Evolutionary conservation across 2,113 vertebrate species (phyloP).

Genomic region (Pelusios castaneus): DNA sequence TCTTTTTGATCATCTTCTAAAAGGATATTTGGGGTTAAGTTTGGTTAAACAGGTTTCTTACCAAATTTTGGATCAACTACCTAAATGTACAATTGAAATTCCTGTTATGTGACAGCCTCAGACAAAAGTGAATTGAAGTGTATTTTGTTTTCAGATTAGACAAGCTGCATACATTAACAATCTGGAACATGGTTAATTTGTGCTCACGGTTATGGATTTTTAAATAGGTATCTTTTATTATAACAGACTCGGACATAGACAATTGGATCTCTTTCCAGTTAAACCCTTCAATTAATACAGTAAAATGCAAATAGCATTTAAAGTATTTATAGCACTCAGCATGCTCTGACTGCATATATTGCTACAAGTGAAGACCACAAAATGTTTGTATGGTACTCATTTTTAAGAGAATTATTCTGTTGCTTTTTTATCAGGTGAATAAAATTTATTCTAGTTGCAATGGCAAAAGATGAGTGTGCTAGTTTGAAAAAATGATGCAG

Average conservation of each 20-base stretch:
- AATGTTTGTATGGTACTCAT: neutral
- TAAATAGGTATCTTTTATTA: neutral
- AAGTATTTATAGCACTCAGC: neutral
- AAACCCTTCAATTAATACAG: neutral
- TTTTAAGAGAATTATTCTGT: neutral
- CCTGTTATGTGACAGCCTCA: neutral
- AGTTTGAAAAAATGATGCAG: neutral
- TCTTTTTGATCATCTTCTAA: neutral
- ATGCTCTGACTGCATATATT: neutral
- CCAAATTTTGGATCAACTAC: slow-evolving; percentile 3
- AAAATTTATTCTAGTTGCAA: neutral
- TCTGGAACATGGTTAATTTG: neutral
- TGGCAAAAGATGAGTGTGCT: neutral
- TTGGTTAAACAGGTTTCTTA: slow-evolving; percentile 24
- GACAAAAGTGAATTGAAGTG: neutral
- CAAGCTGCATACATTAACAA: neutral
- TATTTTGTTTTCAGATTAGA: neutral
- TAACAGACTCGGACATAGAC: neutral
- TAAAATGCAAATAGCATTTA: neutral
- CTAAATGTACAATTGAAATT: neutral
- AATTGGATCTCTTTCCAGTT: neutral
- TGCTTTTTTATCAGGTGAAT: neutral
- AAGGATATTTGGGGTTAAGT: too few species aligned
- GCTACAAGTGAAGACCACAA: neutral
- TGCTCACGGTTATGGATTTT: neutral